Evolutionary conservation across 2,113 vertebrate genomes (phyloP).

Genomic region (Spermophilus dauricus): DNA sequence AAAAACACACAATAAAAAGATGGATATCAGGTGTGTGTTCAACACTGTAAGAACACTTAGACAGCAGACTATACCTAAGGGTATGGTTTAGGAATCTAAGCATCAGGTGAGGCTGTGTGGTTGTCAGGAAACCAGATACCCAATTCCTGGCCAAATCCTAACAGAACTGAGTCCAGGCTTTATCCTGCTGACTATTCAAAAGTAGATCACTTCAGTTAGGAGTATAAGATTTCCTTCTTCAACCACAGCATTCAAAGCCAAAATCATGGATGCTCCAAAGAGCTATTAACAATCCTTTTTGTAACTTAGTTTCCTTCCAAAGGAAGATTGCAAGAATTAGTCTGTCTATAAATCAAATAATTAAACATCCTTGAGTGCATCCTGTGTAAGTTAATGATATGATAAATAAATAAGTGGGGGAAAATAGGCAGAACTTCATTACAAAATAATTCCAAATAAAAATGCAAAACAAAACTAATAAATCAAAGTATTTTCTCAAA

Average conservation of each 20-base stretch:
- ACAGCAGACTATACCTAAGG: not conserved
- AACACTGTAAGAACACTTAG: not conserved
- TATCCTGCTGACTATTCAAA: not conserved
- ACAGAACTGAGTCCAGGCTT: not conserved
- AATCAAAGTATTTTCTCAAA: not conserved
- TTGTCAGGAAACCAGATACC: constrained; percentile 31
- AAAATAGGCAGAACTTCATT: not conserved
- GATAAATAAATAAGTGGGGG: not conserved
- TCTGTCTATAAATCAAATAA: not conserved
- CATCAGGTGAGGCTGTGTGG: not conserved
- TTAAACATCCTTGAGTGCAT: not conserved
- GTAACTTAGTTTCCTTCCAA: constrained; percentile 28
- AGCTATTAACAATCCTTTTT: not conserved
- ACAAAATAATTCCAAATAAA: not conserved
- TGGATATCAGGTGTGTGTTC: not conserved
- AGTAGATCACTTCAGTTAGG: not conserved
- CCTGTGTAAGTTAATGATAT: not conserved
- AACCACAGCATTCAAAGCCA: constrained; percentile 8
- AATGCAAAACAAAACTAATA: not conserved
- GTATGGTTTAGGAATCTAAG: constrained; percentile 12
- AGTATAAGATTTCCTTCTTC: constrained; percentile 43
- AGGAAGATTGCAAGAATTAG: constrained; percentile 1
- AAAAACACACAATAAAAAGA: not conserved
- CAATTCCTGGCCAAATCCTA: not conserved
- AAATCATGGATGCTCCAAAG: not conserved